Evolutionary conservation across 2,888 invertebrate species (phyloP).

Genomic region (Acrobasis consociella): DNA sequence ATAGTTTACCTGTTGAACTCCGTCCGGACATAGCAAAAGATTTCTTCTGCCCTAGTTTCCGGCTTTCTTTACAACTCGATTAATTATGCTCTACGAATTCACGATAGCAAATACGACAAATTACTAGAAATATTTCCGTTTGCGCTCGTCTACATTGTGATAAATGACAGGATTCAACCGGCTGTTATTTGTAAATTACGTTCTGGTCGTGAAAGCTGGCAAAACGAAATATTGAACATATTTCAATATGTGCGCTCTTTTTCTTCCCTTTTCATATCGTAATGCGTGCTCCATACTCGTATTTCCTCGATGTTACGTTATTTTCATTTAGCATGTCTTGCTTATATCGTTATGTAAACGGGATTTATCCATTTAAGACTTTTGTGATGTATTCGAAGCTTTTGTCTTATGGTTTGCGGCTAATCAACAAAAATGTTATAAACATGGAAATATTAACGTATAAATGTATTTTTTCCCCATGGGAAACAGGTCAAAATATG

Average conservation of each 20-base stretch:
- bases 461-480: too few species aligned
- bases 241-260: slow-evolving; percentile 6
- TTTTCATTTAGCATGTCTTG: background rate
- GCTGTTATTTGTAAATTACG: background rate
- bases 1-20: slow-evolving; percentile 13
- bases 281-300: background rate
- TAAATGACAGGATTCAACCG: slow-evolving; percentile 1
- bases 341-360: background rate
- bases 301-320: background rate
- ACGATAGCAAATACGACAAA: slow-evolving; percentile 1
- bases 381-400: background rate
- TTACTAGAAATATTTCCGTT: slow-evolving; percentile 4
- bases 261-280: background rate
- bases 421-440: too few species aligned
- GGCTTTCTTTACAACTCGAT: slow-evolving; percentile 8
- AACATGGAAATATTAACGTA: too few species aligned
- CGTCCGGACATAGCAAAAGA: background rate
- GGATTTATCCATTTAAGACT: background rate
- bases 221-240: slow-evolving; percentile 8
- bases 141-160: background rate
- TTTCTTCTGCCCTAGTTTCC: slow-evolving; percentile 3
- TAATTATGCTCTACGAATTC: slow-evolving; percentile 4
- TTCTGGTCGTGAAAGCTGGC: slow-evolving; percentile 1
- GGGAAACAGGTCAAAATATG: too few species aligned
- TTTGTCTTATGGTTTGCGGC: too few species aligned